Percentiles rank a stretch among this genome's conserved stretches.
These are phyloP conservation scores for Pseudochirops corinnae DNA, from an alignment of 2,797 vertebrate genomes.

Conservation along the genomic window DNA sequence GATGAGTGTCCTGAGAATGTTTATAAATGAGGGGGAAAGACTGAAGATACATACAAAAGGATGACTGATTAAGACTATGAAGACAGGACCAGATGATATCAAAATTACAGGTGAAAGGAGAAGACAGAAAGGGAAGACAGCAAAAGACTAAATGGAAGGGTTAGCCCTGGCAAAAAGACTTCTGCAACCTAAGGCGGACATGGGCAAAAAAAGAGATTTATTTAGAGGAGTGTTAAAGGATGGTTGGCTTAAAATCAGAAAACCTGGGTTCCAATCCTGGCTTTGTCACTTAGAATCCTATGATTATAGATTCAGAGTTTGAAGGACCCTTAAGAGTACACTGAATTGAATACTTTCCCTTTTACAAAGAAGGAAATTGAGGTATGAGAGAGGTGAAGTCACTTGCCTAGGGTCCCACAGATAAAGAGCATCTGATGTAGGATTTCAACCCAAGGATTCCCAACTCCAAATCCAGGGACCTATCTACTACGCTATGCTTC, in stretches of 20 bases:
- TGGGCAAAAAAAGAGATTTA: neutral
- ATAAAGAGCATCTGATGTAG: neutral
- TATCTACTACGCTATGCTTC: neutral
- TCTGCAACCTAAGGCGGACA: neutral
- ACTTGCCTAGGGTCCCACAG: neutral
- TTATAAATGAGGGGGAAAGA: neutral
- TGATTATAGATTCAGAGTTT: neutral
- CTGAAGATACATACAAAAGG: neutral
- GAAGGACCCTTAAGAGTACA: neutral
- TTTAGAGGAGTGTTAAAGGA: neutral
- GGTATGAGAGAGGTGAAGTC: neutral
- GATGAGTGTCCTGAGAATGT: neutral
- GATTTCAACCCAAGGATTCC: neutral
- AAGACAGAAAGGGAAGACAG: neutral
- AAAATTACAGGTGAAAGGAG: neutral
- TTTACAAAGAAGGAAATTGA: neutral
- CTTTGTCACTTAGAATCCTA: neutral
- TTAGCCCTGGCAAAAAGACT: neutral
- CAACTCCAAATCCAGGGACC: neutral
- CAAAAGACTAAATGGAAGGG: neutral
- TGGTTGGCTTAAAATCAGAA: neutral
- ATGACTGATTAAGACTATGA: neutral
- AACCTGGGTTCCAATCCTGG: neutral
- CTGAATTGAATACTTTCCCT: neutral
- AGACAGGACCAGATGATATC: neutral